Percentiles rank a stretch among this genome's conserved stretches.
Conservation (phyloP, 35 echinoderm and acorn worm species). For the Amphiura filiformis region DNA sequence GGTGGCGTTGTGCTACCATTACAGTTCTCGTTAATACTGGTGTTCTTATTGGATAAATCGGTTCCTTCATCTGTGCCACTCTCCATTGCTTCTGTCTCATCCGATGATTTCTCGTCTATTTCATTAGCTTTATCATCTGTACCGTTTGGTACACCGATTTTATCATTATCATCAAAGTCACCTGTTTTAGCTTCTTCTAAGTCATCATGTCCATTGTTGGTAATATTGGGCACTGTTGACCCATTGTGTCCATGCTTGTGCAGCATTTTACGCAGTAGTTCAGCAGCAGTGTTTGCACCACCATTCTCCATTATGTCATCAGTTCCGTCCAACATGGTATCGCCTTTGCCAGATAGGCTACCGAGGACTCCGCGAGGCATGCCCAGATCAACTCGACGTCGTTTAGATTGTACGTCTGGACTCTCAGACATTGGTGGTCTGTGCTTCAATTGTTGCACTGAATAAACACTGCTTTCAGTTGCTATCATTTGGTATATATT, state of each 20-base stretch:
- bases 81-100: constrained; percentile 28
- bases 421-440: constrained; percentile 60
- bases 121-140: not conserved
- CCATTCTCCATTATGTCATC: not conserved
- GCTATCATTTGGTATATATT: not conserved
- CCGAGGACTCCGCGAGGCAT: constrained; percentile 43
- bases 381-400: constrained; percentile 68
- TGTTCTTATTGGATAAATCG: not conserved
- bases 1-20: constrained; percentile 1
- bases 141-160: not conserved
- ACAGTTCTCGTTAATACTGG: constrained; percentile 20
- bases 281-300: constrained; percentile 11
- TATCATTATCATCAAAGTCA: constrained; percentile 12
- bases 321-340: constrained; percentile 17
- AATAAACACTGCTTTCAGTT: not conserved
- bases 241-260: not conserved
- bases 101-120: constrained; percentile 18
- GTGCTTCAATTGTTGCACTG: not conserved
- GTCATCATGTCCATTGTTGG: not conserved
- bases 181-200: constrained; percentile 13
- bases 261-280: not conserved
- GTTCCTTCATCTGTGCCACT: constrained; percentile 32
- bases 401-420: constrained; percentile 58
- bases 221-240: not conserved
- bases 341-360: constrained; percentile 26